Evolutionary conservation across 1,140 invertebrate genomes (phyloP).

Genomic region (Luehdorfia chinensis): DNA sequence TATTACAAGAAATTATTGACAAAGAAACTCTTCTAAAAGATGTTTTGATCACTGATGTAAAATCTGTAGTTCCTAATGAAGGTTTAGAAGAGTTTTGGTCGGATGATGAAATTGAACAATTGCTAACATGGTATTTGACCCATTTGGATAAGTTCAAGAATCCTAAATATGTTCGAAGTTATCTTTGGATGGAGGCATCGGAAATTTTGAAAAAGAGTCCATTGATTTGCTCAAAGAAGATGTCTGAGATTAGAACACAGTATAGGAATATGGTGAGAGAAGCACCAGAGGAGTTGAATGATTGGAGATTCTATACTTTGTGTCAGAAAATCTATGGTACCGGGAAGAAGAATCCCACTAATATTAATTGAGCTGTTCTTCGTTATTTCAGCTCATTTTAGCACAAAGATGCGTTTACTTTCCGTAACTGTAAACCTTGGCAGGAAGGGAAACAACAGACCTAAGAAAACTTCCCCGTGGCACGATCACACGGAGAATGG

Average conservation of each 20-base stretch:
- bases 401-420: too few species aligned
- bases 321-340: constrained; percentile 67
- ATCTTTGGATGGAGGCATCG: constrained; percentile 59
- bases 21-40: constrained; percentile 46
- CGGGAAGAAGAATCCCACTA: constrained; percentile 44
- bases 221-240: constrained; percentile 58
- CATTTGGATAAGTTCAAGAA: constrained; percentile 71
- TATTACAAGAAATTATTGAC: constrained; percentile 48
- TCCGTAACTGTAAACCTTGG: too few species aligned
- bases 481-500: too few species aligned
- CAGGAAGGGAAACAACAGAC: too few species aligned
- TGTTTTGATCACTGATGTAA: constrained; percentile 24
- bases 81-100: constrained; percentile 37
- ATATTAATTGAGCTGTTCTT: constrained; percentile 1
- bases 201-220: constrained; percentile 55
- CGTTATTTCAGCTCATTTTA: too few species aligned
- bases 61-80: constrained; percentile 28
- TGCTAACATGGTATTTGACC: constrained; percentile 58
- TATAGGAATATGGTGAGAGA: constrained; percentile 60
- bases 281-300: constrained; percentile 40
- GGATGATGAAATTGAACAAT: constrained; percentile 50
- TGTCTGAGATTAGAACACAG: constrained; percentile 56
- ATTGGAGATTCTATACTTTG: constrained; percentile 56
- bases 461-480: too few species aligned
- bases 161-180: constrained; percentile 54